Evolutionary conservation across 2,888 invertebrate species (phyloP), one percentile per base, ranked within the genome.

Genomic region (Ochlodes sylvanus): DNA sequence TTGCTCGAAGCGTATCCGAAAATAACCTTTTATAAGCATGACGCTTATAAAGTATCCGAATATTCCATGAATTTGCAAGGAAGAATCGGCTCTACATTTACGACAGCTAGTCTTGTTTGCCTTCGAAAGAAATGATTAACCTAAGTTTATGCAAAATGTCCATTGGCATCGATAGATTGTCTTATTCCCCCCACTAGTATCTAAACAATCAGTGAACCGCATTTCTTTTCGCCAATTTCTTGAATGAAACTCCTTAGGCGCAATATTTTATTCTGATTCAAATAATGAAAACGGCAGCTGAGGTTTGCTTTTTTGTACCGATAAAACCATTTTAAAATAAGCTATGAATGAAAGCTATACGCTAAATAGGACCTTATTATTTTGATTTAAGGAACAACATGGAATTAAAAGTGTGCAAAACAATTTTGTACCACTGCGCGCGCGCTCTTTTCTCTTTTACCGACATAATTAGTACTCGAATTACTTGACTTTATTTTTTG

Each of bases 251-350:
- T 83, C 81, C 84, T 87, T 81, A 89, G 88, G 88, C 73, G 77
- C 79, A 74, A 85, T 87, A 85, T 87, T 88, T 87, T 86, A 87
- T 87, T 87, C 76, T 79, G 75, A 84, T 84, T 84, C 86, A 84
- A 87, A 90, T 86, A 87, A 87, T 82, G 81, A 78, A 83, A 78
- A 76, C 79, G 85, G 87, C 91, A 91, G 91, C 91, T 92, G 91
- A 90, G 79, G 71, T 68, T 67, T 57, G 63, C 72, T 77, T 82
- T 86, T 85, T 85, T 84, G 72, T 79, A 70, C 70, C 72, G 72
- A 75, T 66, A 75, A 70, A 65, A 73, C 75, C 71, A 73, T 68
- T 54, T 60, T 27, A 72, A 44, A 44, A 73, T 72, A 68, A 65
- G 14, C 27, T 65, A 14, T 56, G 17, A 5, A 58, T 19, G 12